A percentile compares a stretch with the other conserved stretches of the same genome.
Evolutionary conservation across 2,797 vertebrate species (phyloP).

Genomic region (Urophycis tenuis): DNA sequence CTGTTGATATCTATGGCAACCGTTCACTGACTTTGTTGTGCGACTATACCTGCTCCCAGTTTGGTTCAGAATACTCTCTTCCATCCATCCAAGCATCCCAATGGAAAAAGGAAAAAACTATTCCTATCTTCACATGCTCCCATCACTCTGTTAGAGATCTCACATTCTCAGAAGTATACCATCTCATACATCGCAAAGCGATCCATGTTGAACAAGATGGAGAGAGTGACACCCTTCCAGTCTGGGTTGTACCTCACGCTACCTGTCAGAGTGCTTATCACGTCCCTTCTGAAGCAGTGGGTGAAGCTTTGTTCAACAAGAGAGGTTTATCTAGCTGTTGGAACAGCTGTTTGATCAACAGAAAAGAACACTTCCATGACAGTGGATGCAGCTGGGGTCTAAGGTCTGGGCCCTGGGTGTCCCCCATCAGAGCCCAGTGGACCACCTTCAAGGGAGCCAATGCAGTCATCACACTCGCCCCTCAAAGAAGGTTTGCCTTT

Average conservation of each 20-base stretch:
- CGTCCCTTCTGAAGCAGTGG: slow-evolving; percentile 37
- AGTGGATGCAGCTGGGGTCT: slow-evolving; percentile 55
- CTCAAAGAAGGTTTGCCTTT: slow-evolving; percentile 7
- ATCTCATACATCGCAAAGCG: slow-evolving; percentile 60
- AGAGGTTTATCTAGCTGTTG: slow-evolving; percentile 38
- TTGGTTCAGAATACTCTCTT: slow-evolving; percentile 39
- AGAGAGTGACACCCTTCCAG: slow-evolving; percentile 30
- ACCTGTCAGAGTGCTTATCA: slow-evolving; percentile 26
- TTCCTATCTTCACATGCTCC: slow-evolving; percentile 72
- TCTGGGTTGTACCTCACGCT: slow-evolving; percentile 41
- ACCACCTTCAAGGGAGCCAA: slow-evolving; percentile 13
- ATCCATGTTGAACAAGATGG: slow-evolving; percentile 28
- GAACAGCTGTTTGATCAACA: slow-evolving; percentile 52
- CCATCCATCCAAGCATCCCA: slow-evolving; percentile 30
- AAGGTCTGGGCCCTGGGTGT: slow-evolving; percentile 46
- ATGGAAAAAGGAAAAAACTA: slow-evolving; percentile 33
- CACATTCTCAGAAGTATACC: slow-evolving; percentile 72
- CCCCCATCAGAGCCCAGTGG: slow-evolving; percentile 33
- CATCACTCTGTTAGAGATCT: slow-evolving; percentile 59
- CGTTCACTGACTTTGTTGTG: slow-evolving; percentile 71
- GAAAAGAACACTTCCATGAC: slow-evolving; percentile 48
- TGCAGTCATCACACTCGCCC: slow-evolving; percentile 1
- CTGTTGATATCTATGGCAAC: slow-evolving; percentile 29
- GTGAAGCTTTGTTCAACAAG: slow-evolving; percentile 51
- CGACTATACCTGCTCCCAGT: slow-evolving; percentile 71